Percentiles rank a stretch among this genome's conserved stretches.
Evolutionary conservation across 2,888 invertebrate species (phyloP).

Genomic region (Hydrotaea cyrtoneurina): DNA sequence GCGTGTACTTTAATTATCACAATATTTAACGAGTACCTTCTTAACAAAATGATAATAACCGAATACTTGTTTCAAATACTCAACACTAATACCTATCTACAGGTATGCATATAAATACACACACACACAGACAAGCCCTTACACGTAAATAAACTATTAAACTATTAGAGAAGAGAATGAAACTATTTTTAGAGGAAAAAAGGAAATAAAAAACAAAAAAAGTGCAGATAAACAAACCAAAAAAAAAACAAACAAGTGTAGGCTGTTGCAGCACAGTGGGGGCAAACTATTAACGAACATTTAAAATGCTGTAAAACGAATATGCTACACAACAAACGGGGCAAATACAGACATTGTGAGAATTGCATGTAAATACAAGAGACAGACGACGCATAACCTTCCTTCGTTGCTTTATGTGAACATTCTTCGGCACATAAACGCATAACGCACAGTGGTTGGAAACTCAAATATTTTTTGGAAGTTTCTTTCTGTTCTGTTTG

Average conservation of each 20-base stretch:
- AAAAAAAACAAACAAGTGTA: background rate
- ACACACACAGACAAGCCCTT: background rate
- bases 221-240: slow-evolving; percentile 7
- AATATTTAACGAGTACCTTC: no score
- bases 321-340: background rate
- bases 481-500: no score
- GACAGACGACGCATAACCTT: background rate
- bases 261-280: background rate
- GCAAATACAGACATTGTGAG: background rate
- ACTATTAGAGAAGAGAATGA: background rate
- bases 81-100: background rate
- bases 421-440: no score
- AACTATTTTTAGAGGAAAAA: no score
- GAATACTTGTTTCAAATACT: background rate
- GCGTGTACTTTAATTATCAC: no score
- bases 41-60: background rate
- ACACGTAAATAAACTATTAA: background rate
- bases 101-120: background rate
- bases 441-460: no score
- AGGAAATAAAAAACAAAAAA: background rate
- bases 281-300: background rate
- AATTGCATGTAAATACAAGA: background rate
- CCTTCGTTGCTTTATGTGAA: no score
- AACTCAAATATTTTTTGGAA: no score
- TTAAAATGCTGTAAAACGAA: background rate